Percentiles rank a stretch among this genome's conserved stretches.
These are phyloP conservation scores for Rhynchophorus ferrugineus DNA, from an alignment of 1,140 invertebrate species.

Conservation along the genomic window DNA sequence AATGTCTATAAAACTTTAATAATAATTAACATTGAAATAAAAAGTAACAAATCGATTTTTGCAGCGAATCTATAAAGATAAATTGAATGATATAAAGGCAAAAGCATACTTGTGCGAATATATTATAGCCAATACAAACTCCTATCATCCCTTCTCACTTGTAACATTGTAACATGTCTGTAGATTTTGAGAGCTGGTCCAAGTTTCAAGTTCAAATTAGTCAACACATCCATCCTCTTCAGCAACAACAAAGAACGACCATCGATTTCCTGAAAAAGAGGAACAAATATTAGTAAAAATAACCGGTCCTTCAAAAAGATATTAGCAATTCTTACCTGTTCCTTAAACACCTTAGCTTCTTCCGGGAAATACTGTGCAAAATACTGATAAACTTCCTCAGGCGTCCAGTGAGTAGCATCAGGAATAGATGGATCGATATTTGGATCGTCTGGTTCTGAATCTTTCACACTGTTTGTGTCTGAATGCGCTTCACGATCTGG, in stretches of 20 bases:
- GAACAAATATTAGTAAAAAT: not conserved
- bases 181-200: constrained; percentile 84
- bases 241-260: constrained; percentile 72
- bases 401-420: constrained; percentile 71
- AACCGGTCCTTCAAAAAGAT: too few species aligned
- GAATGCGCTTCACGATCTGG: constrained; percentile 24
- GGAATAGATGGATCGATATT: constrained; percentile 61
- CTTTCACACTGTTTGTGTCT: constrained; percentile 35
- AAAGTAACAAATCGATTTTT: too few species aligned
- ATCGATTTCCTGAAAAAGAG: constrained; percentile 72
- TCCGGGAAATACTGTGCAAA: constrained; percentile 66
- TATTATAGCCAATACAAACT: constrained; percentile 59
- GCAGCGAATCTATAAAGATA: too few species aligned
- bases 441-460: constrained; percentile 33
- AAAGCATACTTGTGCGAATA: too few species aligned
- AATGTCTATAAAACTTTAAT: too few species aligned
- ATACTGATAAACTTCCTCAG: constrained; percentile 73
- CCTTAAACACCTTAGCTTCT: constrained; percentile 66
- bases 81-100: too few species aligned
- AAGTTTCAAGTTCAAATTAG: constrained; percentile 66
- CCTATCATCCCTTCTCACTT: constrained; percentile 58
- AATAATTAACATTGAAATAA: too few species aligned
- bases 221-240: constrained; percentile 71
- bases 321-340: constrained; percentile 56
- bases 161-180: constrained; percentile 64